Evolutionary conservation across 2,888 invertebrate genomes (phyloP).

Genomic region (Diaperis boleti): DNA sequence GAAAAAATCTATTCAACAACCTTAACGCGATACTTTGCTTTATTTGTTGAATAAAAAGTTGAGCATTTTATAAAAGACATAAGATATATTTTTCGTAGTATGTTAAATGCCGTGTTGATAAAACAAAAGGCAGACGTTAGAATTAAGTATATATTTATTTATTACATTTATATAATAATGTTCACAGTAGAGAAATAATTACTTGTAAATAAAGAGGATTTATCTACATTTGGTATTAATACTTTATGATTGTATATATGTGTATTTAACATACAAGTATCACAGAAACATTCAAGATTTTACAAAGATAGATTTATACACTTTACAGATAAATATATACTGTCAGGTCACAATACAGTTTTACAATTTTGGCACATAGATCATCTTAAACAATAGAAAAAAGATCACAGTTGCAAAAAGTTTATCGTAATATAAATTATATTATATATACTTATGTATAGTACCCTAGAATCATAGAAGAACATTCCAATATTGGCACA

Average conservation of each 20-base stretch:
- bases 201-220: conserved; percentile 42
- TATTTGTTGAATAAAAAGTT: too few relatives aligned
- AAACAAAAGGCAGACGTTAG: neutral
- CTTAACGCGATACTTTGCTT: too few relatives aligned
- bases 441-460: conserved; percentile 26
- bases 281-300: conserved; percentile 50
- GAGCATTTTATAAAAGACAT: too few relatives aligned
- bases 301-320: conserved; percentile 45
- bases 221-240: conserved; percentile 39
- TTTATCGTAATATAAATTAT: conserved; percentile 33
- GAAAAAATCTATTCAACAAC: too few relatives aligned
- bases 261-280: conserved; percentile 46
- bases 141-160: conserved; percentile 23
- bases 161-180: conserved; percentile 33
- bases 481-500: conserved; percentile 45
- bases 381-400: conserved; percentile 45
- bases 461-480: conserved; percentile 30
- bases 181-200: conserved; percentile 43
- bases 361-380: conserved; percentile 47
- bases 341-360: conserved; percentile 45
- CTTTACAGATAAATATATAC: conserved; percentile 44
- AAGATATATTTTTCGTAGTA: too few relatives aligned
- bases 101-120: too few relatives aligned
- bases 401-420: conserved; percentile 47
- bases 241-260: conserved; percentile 43